Base-by-base conservation (phyloP, 1,140 invertebrate genomes). In the Polypedilum vanderplanki region DNA sequence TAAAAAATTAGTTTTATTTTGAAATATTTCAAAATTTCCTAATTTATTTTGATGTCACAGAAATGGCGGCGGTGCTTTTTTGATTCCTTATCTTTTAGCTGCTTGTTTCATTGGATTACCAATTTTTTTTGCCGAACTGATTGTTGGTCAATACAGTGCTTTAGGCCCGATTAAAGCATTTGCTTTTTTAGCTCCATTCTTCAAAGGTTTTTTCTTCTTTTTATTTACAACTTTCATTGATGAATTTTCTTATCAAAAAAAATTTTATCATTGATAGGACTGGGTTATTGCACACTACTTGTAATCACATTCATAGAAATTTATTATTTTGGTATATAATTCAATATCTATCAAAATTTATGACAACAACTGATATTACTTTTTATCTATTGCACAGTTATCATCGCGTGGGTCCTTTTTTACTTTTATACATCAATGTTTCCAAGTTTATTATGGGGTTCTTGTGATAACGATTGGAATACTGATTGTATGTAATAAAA, bases 381-480 rank as follows among this genome's bases (percentile, higher is more conserved):
- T n/a, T n/a, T 57, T n/a, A 93, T 92, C 83, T 98, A 98, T 81
- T 98, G 97, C 84, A 95, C 96, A 79, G 91, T 95, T 0, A 91
- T 98, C 77, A 94, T 98, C 78, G 89, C 94, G 1, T 97, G 95
- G 88, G 92, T 95, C 5, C 82, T 98, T 22, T 90, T 96, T 76
- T 98, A 95, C 85, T 87, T 91, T 74, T 87, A 87, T 20, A 90
- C 91, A 77, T 90, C 91, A 24, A 87, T 90, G 67, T 84, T 80
- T 18, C 80, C 84, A 10, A 88, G 89, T 67, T 85, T 98, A 8
- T 95, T 95, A 0, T 98, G 96, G 96, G 87, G 90, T 22, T 85
- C 86, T 76, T 98, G 96, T 81, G 85, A 90, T 79, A 94, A 98
- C 85, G 78, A 87, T 0, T 98, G 95, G 95, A 98, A 98, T 81